Evolutionary conservation across 2,113 vertebrate genomes (phyloP), one percentile per base, ranked within the genome.

Genomic region (Ameiurus melas): DNA sequence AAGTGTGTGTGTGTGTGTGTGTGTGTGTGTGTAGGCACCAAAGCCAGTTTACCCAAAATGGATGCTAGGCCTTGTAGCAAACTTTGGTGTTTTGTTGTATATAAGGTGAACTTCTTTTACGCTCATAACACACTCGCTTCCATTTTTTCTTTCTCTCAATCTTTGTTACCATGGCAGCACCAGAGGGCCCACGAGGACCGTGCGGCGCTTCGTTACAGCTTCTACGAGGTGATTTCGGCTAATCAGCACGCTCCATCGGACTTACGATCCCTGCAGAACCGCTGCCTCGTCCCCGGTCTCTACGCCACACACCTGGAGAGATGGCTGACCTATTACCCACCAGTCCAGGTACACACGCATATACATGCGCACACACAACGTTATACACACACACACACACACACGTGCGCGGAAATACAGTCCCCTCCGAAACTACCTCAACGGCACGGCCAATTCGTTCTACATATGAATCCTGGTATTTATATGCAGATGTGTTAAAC

Each of bases 171-270:
- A 81, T 89, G 88, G 4, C 91, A 99, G 98, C 98, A 99, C 92
- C 98, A 99, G 91, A 95, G 97, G 90, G 98, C 97, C 2, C 97
- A 99, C 0, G 97, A 98, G 92, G 98, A 99, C 91, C 96, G 94
- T 0, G 93, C 96, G 8, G 98, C 98, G 58, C 94, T 98, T 79
- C 96, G 95, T 86, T 99, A 97, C 92, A 97, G 95, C 92, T 99
- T 99, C 94, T 98, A 97, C 89, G 96, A 99, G 91, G 98, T 99
- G 89, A 98, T 99, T 92, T 97, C 96, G 20, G 98, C 97, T 0
- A 95, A 95, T 86, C 95, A 95, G 13, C 96, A 93, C 5, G 96
- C 97, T 2, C 95, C 97, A 1, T 90, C 95, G 0, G 97, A 98
- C 87, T 96, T 99, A 27, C 95, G 95, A 86, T 96, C 96, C 83